Conservation (phyloP, 2,797 vertebrate genomes). For the Enteromius mattozi region DNA sequence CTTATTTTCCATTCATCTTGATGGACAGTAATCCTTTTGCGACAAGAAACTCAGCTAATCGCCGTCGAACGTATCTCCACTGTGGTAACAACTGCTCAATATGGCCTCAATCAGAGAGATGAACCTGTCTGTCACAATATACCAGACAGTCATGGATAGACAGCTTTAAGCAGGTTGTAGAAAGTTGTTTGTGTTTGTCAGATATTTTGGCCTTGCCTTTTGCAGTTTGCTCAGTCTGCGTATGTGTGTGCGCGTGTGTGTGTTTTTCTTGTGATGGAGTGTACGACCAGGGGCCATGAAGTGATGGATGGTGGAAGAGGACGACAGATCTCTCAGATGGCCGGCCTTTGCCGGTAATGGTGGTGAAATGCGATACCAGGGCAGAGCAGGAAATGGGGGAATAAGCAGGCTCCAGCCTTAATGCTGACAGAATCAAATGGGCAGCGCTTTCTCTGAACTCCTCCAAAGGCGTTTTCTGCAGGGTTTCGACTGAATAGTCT, state of each 20-base stretch:
- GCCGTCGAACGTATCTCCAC: background rate
- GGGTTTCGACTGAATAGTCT: constrained; percentile 9
- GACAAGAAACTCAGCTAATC: background rate
- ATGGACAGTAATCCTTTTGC: constrained; percentile 9
- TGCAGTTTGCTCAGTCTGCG: constrained; percentile 31
- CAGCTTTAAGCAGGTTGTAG: constrained; percentile 37
- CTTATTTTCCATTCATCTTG: background rate
- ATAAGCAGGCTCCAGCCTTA: constrained; percentile 55
- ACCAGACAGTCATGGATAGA: constrained; percentile 57
- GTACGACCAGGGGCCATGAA: constrained; percentile 56
- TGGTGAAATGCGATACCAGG: constrained; percentile 76
- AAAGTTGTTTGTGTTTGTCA: background rate
- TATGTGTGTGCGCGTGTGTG: constrained; percentile 43
- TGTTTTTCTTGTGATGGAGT: constrained; percentile 60
- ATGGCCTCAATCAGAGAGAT: constrained; percentile 46
- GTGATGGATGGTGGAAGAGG: constrained; percentile 71
- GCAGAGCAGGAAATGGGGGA: constrained; percentile 63
- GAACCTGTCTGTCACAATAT: constrained; percentile 53
- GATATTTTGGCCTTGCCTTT: constrained; percentile 25
- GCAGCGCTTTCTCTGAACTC: constrained; percentile 41
- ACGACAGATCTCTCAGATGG: constrained; percentile 63
- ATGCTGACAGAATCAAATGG: constrained; percentile 62
- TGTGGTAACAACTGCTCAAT: background rate
- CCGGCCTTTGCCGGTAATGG: constrained; percentile 76
- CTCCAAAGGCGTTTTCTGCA: constrained; percentile 40